Conservation (phyloP, 2,888 invertebrate species). For the Lithophane semibrunnea region DNA sequence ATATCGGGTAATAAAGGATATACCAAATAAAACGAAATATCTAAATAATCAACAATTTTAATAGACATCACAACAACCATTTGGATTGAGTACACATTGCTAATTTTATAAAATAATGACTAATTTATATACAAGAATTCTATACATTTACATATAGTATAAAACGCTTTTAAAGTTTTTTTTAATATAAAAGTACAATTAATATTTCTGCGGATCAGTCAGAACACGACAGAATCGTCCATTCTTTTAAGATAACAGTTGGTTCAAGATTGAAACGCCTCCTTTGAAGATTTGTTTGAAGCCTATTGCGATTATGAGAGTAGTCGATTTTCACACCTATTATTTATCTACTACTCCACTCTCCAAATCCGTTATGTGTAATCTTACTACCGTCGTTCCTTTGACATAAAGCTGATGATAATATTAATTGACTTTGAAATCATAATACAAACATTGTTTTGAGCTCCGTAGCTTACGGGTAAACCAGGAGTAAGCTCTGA, state of each 20-base stretch:
- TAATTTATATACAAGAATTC: constrained; percentile 61
- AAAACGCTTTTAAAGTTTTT: constrained; percentile 72
- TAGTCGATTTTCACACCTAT: background rate
- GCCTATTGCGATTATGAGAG: background rate
- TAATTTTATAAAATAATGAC: constrained; percentile 72
- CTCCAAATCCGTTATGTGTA: background rate
- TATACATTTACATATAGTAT: constrained; percentile 68
- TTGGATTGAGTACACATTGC: constrained; percentile 85
- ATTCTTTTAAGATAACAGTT: constrained; percentile 42
- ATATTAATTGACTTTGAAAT: constrained; percentile 26
- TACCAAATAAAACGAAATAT: constrained; percentile 46
- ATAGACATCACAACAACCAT: constrained; percentile 91
- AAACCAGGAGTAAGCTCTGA: background rate
- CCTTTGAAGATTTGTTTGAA: background rate
- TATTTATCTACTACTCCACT: background rate
- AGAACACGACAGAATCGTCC: constrained; percentile 62
- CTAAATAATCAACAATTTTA: constrained; percentile 87
- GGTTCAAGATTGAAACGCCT: background rate
- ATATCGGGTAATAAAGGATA: background rate
- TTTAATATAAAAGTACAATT: constrained; percentile 73
- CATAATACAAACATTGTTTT: background rate
- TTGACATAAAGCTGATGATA: background rate
- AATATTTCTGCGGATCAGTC: constrained; percentile 77
- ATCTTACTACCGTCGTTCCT: background rate
- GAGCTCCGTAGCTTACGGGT: background rate